Evolutionary conservation across 2,113 vertebrate species (phyloP).

Genomic region (Ginglymostoma cirratum): DNA sequence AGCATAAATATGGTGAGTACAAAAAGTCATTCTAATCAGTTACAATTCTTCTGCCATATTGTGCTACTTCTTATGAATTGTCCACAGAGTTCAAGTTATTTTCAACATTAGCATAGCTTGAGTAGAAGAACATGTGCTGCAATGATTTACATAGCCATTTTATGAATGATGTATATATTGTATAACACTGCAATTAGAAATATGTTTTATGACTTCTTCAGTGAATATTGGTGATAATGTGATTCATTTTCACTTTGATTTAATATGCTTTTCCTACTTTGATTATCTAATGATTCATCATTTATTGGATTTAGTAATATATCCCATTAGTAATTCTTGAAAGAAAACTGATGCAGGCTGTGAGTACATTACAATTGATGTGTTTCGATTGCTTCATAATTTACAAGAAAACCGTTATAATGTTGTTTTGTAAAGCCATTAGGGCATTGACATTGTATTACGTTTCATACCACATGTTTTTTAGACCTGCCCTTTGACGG

Average conservation of each 20-base stretch:
- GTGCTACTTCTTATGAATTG: not conserved
- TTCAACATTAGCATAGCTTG: not conserved
- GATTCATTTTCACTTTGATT: not conserved
- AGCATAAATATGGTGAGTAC: not conserved
- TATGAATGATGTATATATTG: not conserved
- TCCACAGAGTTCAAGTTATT: not conserved
- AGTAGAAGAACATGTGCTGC: not conserved
- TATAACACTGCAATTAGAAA: not conserved
- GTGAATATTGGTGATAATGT: not conserved
- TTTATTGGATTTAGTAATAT: conserved; percentile 11
- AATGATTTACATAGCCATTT: not conserved
- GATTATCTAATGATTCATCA: not conserved
- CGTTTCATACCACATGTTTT: not conserved
- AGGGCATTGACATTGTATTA: not conserved
- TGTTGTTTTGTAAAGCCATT: not conserved
- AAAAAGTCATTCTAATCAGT: not conserved
- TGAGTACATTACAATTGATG: not conserved
- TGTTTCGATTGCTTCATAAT: not conserved
- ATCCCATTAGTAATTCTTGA: not conserved
- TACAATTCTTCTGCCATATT: not conserved
- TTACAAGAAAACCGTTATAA: not conserved
- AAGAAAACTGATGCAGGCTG: not conserved
- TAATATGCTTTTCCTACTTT: not conserved
- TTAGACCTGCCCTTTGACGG: not conserved
- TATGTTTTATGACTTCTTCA: not conserved